phyloP scores from a whole-genome alignment of 2,797 vertebrate species.

The Pteronotus mesoamericanus region DNA sequence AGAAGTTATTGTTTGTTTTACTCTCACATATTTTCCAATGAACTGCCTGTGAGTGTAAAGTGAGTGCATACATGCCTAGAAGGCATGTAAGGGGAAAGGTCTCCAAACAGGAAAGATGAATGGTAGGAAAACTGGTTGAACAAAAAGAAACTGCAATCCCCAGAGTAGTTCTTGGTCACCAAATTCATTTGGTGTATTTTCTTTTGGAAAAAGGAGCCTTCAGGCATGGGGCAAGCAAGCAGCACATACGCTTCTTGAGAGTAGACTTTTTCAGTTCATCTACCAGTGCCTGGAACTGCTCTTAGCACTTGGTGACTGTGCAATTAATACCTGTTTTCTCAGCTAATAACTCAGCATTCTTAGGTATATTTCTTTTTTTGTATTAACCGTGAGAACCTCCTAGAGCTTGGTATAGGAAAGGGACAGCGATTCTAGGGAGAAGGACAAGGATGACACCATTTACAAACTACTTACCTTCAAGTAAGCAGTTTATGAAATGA shows the following conservation, averaged over 20 bases:
- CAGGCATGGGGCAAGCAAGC: not conserved
- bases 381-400: not conserved
- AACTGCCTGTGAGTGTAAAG: not conserved
- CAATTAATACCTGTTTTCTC: not conserved
- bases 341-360: not conserved
- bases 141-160: not conserved
- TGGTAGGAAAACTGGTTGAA: not conserved
- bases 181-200: not conserved
- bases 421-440: not conserved
- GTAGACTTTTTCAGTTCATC: not conserved
- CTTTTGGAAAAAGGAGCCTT: not conserved
- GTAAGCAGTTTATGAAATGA: not conserved
- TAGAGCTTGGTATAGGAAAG: not conserved
- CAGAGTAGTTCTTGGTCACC: not conserved
- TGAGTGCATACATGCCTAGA: not conserved
- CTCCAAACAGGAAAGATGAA: not conserved
- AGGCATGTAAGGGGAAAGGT: not conserved
- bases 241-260: not conserved
- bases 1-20: not conserved
- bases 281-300: not conserved
- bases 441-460: not conserved
- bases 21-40: not conserved
- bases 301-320: not conserved
- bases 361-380: not conserved
- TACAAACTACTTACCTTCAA: not conserved